Conservation (phyloP, 2,888 invertebrate genomes). For the Pyralis farinalis region DNA sequence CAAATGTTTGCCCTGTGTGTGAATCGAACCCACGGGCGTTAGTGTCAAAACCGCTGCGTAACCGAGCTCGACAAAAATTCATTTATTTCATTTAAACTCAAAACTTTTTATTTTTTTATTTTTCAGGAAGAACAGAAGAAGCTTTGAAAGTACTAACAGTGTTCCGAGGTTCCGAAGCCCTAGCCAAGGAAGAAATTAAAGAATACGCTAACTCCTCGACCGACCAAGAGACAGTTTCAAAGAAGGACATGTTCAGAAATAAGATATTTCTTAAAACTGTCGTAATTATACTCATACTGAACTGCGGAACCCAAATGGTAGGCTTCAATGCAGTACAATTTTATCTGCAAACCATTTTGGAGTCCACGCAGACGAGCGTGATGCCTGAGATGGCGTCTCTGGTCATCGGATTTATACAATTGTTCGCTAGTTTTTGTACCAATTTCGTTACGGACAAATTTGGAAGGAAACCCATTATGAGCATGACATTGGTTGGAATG, state of each 20-base stretch:
- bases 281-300: slow-evolving; percentile 26
- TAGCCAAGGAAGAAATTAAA: slow-evolving; percentile 45
- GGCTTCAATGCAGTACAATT: slow-evolving; percentile 37
- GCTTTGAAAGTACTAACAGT: slow-evolving; percentile 39
- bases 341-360: slow-evolving; percentile 34
- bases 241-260: slow-evolving; percentile 21
- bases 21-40: no score
- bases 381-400: slow-evolving; percentile 37
- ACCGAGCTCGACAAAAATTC: no score
- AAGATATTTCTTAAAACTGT: slow-evolving; percentile 29
- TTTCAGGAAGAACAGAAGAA: slow-evolving; percentile 44
- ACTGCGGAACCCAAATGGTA: slow-evolving; percentile 28
- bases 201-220: no score
- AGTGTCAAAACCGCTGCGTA: no score
- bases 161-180: slow-evolving; percentile 42
- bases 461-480: slow-evolving; percentile 36
- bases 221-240: slow-evolving; percentile 14
- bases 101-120: no score
- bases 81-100: no score
- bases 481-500: slow-evolving; percentile 26
- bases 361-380: slow-evolving; percentile 34
- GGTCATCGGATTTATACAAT: slow-evolving; percentile 35
- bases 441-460: slow-evolving; percentile 31
- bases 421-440: slow-evolving; percentile 32
- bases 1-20: no score